Conservation (phyloP, 2,888 invertebrate genomes). For the Heliothis peltigera region DNA sequence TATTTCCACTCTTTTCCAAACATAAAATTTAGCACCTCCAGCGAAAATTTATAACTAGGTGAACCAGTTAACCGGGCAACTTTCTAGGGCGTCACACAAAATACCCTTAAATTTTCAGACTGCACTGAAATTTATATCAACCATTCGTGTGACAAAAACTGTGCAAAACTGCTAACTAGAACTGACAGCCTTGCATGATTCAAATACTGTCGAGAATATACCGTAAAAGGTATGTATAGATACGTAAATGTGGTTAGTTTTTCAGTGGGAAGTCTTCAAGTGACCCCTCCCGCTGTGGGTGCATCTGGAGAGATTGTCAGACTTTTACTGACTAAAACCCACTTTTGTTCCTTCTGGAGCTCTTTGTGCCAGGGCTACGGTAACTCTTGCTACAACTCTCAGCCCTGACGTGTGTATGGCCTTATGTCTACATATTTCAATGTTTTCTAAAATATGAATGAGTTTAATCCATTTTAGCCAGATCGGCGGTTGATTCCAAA, state of each 20-base stretch:
- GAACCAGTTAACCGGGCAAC: conserved; percentile 17
- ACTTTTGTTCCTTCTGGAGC: no score
- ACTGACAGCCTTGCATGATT: conserved; percentile 26
- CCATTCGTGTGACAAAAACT: conserved; percentile 29
- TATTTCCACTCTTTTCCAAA: not conserved
- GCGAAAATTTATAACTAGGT: conserved; percentile 21
- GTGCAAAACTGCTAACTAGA: conserved; percentile 34
- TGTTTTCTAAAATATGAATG: no score
- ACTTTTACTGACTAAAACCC: no score
- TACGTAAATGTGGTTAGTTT: not conserved
- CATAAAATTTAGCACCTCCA: conserved; percentile 2
- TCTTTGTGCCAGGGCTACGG: no score
- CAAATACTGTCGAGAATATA: conserved; percentile 22
- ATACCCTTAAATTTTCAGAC: conserved; percentile 33
- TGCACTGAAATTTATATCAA: conserved; percentile 45
- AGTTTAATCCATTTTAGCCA: no score
- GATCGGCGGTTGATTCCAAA: no score
- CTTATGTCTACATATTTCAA: no score
- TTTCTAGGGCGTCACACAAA: conserved; percentile 23
- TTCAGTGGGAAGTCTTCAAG: no score
- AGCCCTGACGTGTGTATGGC: no score
- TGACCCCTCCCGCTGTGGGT: no score
- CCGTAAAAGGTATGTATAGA: not conserved
- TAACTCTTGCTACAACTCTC: no score
- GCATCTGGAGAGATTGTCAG: no score